A percentile compares a stretch with the other conserved stretches of the same genome.
phyloP scores from a whole-genome alignment of 2,113 vertebrate species.

The Tetraodon nigroviridis region DNA sequence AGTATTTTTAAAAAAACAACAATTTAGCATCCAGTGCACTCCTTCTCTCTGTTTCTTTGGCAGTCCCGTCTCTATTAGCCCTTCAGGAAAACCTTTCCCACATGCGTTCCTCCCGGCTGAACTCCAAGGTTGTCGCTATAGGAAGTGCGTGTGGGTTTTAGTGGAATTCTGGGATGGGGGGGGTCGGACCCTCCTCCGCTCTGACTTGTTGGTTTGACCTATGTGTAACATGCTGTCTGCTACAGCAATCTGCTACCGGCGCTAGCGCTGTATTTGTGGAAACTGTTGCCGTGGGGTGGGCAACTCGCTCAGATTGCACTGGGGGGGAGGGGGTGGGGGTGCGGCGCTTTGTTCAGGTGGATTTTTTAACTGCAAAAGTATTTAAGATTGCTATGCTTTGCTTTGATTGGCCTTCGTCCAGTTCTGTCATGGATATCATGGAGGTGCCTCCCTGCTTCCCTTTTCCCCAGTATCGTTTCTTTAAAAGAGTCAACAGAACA shows the following conservation, averaged over 20 bases:
- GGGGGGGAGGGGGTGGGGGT: conserved; percentile 5
- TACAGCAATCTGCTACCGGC: conserved; percentile 45
- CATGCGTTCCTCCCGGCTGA: conserved; percentile 25
- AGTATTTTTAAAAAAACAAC: conserved; percentile 35
- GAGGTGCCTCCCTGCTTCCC: conserved; percentile 4
- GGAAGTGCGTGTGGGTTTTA: conserved; percentile 68
- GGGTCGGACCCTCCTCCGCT: conserved; percentile 50
- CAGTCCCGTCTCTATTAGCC: neutral
- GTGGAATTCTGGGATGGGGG: conserved; percentile 69
- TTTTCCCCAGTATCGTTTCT: no score
- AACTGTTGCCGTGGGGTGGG: conserved; percentile 17
- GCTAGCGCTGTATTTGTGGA: conserved; percentile 32
- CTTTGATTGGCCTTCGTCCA: conserved; percentile 22
- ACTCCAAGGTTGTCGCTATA: conserved; percentile 53
- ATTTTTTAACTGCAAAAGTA: conserved; percentile 11
- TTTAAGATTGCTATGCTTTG: conserved; percentile 14
- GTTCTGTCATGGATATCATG: conserved; percentile 19
- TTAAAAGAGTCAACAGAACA: no score
- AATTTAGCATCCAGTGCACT: conserved; percentile 25
- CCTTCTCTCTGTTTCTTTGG: neutral
- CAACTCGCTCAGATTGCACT: conserved; percentile 44
- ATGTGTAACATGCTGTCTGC: conserved; percentile 63
- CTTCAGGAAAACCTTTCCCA: conserved; percentile 10
- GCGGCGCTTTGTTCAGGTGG: conserved; percentile 10
- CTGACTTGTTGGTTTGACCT: conserved; percentile 63